Conservation (phyloP, 1,140 invertebrate species). For the Lineus longissimus region DNA sequence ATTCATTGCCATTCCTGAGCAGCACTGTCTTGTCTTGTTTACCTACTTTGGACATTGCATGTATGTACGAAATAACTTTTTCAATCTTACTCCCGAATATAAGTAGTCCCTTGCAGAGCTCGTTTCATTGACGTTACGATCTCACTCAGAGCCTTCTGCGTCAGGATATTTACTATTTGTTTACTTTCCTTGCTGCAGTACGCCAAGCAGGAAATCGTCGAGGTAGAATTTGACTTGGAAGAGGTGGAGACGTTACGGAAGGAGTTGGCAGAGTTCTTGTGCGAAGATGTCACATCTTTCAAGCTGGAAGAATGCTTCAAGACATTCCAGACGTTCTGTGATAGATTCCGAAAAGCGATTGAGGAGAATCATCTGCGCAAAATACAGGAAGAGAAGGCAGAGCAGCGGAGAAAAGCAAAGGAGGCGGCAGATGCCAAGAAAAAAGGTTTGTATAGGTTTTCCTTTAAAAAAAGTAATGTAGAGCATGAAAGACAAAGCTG, state of each 20-base stretch:
- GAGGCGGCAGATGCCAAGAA: conserved; percentile 23
- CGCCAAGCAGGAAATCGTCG: conserved; percentile 73
- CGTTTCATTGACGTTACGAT: no score
- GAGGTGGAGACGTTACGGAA: conserved; percentile 66
- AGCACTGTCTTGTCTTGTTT: no score
- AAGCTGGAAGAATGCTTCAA: conserved; percentile 51
- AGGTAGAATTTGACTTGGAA: conserved; percentile 73
- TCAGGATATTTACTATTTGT: no score
- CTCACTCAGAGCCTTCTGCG: no score
- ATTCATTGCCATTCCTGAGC: no score
- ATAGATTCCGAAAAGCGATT: conserved; percentile 42
- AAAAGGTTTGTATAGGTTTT: conserved; percentile 1
- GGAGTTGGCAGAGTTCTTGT: conserved; percentile 43
- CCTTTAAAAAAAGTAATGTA: no score
- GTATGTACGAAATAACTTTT: no score
- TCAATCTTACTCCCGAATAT: no score
- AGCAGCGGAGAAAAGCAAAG: conserved; percentile 36
- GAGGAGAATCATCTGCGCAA: conserved; percentile 50
- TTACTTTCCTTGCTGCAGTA: conserved; percentile 59
- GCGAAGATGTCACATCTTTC: conserved; percentile 46
- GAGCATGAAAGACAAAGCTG: no score
- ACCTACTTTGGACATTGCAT: no score
- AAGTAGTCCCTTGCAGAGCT: no score
- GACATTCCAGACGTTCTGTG: conserved; percentile 44
- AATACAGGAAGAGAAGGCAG: conserved; percentile 45